A percentile compares a stretch with the other conserved stretches of the same genome.
Conservation (phyloP, 2,797 vertebrate species). For the Gorsachius magnificus region DNA sequence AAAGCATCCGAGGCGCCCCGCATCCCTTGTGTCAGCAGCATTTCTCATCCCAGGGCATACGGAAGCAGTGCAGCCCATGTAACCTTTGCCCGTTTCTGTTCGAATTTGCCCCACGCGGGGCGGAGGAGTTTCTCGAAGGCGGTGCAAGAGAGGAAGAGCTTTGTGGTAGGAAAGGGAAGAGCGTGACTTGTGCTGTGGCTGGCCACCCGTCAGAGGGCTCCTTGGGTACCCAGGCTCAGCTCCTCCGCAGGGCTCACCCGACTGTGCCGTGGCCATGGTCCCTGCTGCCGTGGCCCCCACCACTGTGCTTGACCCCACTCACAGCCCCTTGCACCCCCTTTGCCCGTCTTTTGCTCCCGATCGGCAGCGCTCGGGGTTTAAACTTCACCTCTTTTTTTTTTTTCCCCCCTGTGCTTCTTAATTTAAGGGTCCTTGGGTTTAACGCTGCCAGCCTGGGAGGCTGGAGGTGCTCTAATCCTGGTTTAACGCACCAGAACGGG, state of each 20-base stretch:
- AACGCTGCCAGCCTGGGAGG: no score
- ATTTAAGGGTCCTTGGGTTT: no score
- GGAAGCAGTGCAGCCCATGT: accelerated
- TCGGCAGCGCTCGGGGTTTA: accelerated
- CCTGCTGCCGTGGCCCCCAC: neutral
- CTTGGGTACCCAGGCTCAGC: neutral
- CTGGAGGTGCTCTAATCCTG: neutral
- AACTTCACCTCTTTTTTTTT: neutral
- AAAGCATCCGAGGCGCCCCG: neutral
- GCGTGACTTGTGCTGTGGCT: accelerated
- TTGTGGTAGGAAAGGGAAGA: neutral
- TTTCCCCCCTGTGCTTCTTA: no score
- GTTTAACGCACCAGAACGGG: accelerated
- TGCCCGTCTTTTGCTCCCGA: accelerated
- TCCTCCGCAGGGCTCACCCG: accelerated
- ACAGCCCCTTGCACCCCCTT: neutral
- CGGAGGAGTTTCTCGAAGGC: accelerated
- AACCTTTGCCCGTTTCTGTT: neutral
- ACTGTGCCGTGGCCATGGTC: neutral
- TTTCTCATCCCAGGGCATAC: accelerated
- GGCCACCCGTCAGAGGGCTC: accelerated
- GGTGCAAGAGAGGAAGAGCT: neutral
- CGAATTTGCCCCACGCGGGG: accelerated
- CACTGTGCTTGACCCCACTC: accelerated
- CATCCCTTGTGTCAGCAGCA: accelerated